Evolutionary conservation across 2,797 vertebrate species (phyloP).

Genomic region (Anabas testudineus): DNA sequence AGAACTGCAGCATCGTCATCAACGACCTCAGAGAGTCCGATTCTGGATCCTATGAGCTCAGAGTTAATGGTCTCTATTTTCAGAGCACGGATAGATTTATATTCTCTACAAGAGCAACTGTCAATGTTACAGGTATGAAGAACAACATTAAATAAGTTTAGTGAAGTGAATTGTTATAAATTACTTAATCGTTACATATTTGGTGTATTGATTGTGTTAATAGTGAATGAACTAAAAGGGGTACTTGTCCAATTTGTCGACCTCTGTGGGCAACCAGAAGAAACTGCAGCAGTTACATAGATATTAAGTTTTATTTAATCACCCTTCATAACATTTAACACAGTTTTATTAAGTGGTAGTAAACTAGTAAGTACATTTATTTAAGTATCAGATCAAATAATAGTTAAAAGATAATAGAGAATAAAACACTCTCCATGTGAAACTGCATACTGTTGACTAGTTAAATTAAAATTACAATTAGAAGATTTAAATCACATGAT

Average conservation of each 20-base stretch:
- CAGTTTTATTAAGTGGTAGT: too few relatives aligned
- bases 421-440: too few relatives aligned
- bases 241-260: background rate
- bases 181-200: too few relatives aligned
- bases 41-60: conserved; percentile 59
- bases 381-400: too few relatives aligned
- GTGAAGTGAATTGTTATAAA: too few relatives aligned
- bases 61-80: fast-evolving
- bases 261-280: background rate
- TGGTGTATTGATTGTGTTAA: background rate
- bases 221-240: background rate
- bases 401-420: too few relatives aligned
- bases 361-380: too few relatives aligned
- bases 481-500: too few relatives aligned
- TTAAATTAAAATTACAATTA: too few relatives aligned
- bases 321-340: background rate
- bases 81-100: fast-evolving
- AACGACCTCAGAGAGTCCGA: conserved; percentile 49
- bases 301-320: too few relatives aligned
- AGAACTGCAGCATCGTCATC: conserved; percentile 65
- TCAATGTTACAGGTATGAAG: conserved; percentile 54
- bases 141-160: background rate
- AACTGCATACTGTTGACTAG: too few relatives aligned
- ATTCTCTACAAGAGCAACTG: fast-evolving
- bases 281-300: background rate